Percentiles rank a stretch among this genome's conserved stretches.
Evolutionary conservation across 2,113 vertebrate species (phyloP).

Genomic region (Caracal caracal): DNA sequence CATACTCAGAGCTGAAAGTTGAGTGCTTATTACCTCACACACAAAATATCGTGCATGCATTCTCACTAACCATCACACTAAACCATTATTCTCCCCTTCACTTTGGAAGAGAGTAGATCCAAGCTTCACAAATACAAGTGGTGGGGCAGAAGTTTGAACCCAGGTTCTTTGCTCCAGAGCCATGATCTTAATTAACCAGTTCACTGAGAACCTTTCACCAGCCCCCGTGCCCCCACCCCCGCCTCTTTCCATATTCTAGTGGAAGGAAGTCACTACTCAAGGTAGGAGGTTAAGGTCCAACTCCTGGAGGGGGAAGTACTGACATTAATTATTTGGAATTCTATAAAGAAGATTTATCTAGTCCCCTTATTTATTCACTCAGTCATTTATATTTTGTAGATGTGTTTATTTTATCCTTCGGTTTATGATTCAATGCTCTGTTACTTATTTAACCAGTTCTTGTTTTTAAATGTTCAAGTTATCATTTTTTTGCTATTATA

Average conservation of each 20-base stretch:
- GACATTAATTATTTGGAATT: background rate
- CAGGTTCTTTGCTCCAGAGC: background rate
- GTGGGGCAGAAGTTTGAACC: background rate
- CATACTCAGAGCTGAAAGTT: background rate
- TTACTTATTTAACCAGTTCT: background rate
- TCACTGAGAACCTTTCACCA: background rate
- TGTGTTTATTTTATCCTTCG: background rate
- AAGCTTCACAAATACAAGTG: background rate
- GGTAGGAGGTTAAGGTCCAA: background rate
- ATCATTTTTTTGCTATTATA: background rate
- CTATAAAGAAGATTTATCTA: background rate
- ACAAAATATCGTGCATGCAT: background rate
- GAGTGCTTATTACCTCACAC: background rate
- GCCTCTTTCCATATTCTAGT: background rate
- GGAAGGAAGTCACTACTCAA: background rate
- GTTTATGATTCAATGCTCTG: background rate
- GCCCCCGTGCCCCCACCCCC: too few relatives aligned
- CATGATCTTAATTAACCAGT: background rate
- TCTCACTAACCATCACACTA: background rate
- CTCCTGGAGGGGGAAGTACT: background rate
- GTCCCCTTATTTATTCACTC: background rate
- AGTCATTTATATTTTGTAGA: background rate
- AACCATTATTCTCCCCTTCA: background rate
- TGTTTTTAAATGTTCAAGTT: constrained; percentile 10
- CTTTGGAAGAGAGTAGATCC: background rate